These are phyloP conservation scores for Drosophila nigritarsus DNA, from an alignment of 2,888 invertebrate genomes.

Conservation along the genomic window DNA sequence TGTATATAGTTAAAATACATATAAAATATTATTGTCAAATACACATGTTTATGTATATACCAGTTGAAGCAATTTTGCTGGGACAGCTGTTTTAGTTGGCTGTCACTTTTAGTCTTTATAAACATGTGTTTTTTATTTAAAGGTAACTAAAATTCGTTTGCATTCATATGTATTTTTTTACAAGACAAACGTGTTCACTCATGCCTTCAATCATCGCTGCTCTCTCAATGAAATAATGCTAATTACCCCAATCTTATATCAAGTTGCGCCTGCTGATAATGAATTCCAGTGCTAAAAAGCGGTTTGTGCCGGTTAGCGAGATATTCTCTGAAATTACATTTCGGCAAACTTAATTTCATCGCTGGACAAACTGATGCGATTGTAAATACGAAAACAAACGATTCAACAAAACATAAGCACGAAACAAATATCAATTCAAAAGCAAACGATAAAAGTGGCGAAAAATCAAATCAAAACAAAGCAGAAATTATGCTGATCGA, in stretches of 20 bases:
- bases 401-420: slow-evolving; percentile 37
- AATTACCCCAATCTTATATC: background rate
- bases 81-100: slow-evolving; percentile 3
- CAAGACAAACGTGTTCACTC: background rate
- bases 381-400: slow-evolving; percentile 23
- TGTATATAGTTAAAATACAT: background rate
- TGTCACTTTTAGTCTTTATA: background rate
- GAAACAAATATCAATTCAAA: slow-evolving; percentile 30
- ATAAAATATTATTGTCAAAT: background rate
- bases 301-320: slow-evolving; percentile 23
- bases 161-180: background rate
- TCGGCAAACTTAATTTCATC: slow-evolving; percentile 28
- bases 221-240: background rate
- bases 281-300: slow-evolving; percentile 7
- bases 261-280: slow-evolving; percentile 10
- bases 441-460: slow-evolving; percentile 3
- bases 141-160: background rate
- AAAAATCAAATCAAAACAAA: slow-evolving; percentile 19
- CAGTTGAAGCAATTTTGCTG: background rate
- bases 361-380: slow-evolving; percentile 8
- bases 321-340: slow-evolving; percentile 15
- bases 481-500: background rate
- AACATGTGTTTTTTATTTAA: background rate
- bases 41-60: background rate
- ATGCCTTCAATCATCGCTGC: background rate